phyloP scores from a whole-genome alignment of 2,888 invertebrate species.

The Esperia sulphurella region DNA sequence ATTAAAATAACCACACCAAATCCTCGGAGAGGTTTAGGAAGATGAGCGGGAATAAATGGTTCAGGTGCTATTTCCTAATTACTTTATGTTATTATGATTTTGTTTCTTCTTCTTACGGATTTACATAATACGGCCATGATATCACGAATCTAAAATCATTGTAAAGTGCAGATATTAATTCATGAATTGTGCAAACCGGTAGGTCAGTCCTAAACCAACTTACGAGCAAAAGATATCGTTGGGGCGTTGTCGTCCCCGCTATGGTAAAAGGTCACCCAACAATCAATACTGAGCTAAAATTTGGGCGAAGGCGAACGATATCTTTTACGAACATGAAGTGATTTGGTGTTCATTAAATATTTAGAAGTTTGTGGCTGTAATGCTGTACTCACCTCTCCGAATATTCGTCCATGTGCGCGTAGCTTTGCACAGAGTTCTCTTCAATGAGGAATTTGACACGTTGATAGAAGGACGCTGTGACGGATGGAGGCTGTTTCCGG shows the following conservation, averaged over 20 bases:
- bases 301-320: slow-evolving; percentile 36
- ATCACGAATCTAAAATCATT: slow-evolving; percentile 69
- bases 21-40: slow-evolving; percentile 77
- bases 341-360: slow-evolving; percentile 60
- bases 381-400: slow-evolving; percentile 94
- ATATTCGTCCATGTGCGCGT: slow-evolving; percentile 98
- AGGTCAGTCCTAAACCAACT: slow-evolving; percentile 57
- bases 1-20: slow-evolving; percentile 78
- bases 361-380: slow-evolving; percentile 22
- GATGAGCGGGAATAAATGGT: slow-evolving; percentile 70
- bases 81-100: slow-evolving; percentile 60
- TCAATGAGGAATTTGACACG: slow-evolving; percentile 98
- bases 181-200: slow-evolving; percentile 64
- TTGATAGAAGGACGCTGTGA: slow-evolving; percentile 98
- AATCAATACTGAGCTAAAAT: background rate
- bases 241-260: slow-evolving; percentile 12
- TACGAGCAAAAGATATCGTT: slow-evolving; percentile 58
- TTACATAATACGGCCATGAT: slow-evolving; percentile 64
- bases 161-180: slow-evolving; percentile 69
- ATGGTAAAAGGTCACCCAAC: background rate
- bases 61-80: slow-evolving; percentile 69
- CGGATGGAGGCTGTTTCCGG: slow-evolving; percentile 96
- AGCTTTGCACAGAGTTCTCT: slow-evolving; percentile 98
- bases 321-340: slow-evolving; percentile 63
- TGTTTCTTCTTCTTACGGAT: slow-evolving; percentile 57